Evolutionary conservation across 2,797 vertebrate species (phyloP), one percentile per base, ranked within the genome.

Genomic region (Saxicola maurus): DNA sequence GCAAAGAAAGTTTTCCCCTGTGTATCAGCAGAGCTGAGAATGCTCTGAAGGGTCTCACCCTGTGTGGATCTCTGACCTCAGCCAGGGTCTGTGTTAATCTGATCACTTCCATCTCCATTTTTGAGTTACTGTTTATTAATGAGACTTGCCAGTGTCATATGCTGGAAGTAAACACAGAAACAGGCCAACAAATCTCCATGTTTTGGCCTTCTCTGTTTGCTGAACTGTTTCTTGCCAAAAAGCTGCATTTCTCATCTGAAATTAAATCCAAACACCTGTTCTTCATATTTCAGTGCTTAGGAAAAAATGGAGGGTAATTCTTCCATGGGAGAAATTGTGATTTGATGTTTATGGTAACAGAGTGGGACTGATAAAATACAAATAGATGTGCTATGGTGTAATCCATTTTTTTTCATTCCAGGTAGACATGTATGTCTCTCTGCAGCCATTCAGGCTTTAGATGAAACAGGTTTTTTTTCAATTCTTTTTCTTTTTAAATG

Each of bases 181-280:
- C 53, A 81, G 83, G 78, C 85, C 77, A 83, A 28, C 49, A 94
- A 49, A 82, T 69, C 33, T 75, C 77, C 67, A 3, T 16, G 7
- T 65, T 85, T 82, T 59, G 65, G 53, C 60, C 62, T 90, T 82
- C 80, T 90, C 79, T 21, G 1, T 91, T 87, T 92, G 82, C 66
- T 65, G 11, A 90, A 56, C 35, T 42, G 35, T 75, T 90, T 74
- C 73, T 55, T 93, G 92, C 95, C 92, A 94, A 91, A 95, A 94
- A 92, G 81, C 93, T 95, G 91, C 61, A 68, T 86, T 96, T 95
- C 95, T 93, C 90, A 91, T 93, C 82, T 90, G 90, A 86, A 91
- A 86, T 93, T 33, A 93, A 94, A 91, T 84, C 90, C 87, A 40
- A 90, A 84, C 94, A 95, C 94, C 96, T 96, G 94, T 91, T 95